phyloP scores from a whole-genome alignment of 2,888 invertebrate species.

The Tryphoninae sp. region DNA sequence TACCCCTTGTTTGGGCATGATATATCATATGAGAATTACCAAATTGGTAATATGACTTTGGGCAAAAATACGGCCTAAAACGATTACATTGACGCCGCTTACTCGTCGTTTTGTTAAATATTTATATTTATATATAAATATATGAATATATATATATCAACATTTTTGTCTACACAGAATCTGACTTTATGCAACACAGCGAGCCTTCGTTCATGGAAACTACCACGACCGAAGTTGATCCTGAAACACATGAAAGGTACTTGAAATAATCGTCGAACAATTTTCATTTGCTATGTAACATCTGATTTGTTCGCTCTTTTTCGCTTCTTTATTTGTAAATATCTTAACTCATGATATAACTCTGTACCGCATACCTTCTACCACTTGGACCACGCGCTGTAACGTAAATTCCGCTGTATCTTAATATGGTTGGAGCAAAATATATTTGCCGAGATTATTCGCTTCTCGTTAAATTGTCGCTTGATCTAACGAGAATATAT shows the following conservation, averaged over 20 bases:
- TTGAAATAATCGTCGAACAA: constrained; percentile 7
- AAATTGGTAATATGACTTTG: constrained; percentile 70
- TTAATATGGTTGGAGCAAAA: constrained; percentile 36
- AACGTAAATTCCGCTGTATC: constrained; percentile 17
- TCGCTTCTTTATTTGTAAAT: constrained; percentile 34
- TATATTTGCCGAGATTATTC: constrained; percentile 6
- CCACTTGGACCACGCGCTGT: constrained; percentile 25
- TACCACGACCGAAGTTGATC: constrained; percentile 82
- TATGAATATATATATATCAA: constrained; percentile 59
- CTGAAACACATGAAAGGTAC: constrained; percentile 83
- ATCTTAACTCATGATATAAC: constrained; percentile 30
- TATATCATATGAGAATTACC: constrained; percentile 73
- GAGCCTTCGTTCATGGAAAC: constrained; percentile 83
- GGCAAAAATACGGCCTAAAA: constrained; percentile 71
- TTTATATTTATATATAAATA: constrained; percentile 60
- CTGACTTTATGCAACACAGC: constrained; percentile 84
- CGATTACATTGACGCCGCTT: constrained; percentile 22
- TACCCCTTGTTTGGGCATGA: constrained; percentile 80
- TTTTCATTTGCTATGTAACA: neutral
- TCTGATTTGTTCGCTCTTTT: neutral
- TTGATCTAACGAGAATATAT: constrained; percentile 3
- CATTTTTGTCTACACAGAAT: constrained; percentile 81
- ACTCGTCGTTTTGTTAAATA: constrained; percentile 18
- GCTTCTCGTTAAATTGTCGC: neutral
- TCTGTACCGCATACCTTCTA: constrained; percentile 23